Conservation (phyloP, 1,140 invertebrate genomes). For the Lepidurus arcticus region DNA sequence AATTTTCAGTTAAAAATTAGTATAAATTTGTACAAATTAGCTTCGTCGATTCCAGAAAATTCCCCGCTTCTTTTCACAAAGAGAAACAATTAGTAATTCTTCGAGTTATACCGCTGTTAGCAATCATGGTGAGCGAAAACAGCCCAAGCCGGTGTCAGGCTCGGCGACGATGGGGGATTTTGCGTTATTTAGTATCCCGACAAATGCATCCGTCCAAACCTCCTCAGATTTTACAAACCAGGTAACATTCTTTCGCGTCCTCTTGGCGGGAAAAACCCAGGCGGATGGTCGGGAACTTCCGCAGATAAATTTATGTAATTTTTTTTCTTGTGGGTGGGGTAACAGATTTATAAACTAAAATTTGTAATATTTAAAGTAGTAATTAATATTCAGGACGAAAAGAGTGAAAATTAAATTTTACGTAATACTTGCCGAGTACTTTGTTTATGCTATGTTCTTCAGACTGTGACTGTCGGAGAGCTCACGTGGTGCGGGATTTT, state of each 20-base stretch:
- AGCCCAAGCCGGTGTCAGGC: not conserved
- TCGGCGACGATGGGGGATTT: not conserved
- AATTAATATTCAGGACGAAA: no score
- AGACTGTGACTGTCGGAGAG: not conserved
- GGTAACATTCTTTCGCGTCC: not conserved
- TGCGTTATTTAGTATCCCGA: not conserved
- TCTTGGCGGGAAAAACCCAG: not conserved
- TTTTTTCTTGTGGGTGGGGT: no score
- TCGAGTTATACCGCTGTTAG: not conserved
- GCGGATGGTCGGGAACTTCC: no score
- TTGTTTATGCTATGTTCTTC: not conserved
- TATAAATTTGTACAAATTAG: not conserved
- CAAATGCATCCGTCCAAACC: constrained; percentile 16
- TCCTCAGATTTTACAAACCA: not conserved
- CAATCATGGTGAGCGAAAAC: not conserved
- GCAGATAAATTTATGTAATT: no score
- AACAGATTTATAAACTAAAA: no score
- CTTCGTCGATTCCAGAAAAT: not conserved
- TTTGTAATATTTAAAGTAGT: no score
- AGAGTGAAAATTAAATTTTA: no score
- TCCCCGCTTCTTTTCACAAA: not conserved
- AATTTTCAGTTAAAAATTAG: not conserved
- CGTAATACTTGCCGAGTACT: not conserved
- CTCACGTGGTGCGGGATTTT: not conserved
- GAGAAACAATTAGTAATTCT: not conserved